Base-by-base conservation (phyloP, 2,113 vertebrate genomes). In the Thomomys bottae region DNA sequence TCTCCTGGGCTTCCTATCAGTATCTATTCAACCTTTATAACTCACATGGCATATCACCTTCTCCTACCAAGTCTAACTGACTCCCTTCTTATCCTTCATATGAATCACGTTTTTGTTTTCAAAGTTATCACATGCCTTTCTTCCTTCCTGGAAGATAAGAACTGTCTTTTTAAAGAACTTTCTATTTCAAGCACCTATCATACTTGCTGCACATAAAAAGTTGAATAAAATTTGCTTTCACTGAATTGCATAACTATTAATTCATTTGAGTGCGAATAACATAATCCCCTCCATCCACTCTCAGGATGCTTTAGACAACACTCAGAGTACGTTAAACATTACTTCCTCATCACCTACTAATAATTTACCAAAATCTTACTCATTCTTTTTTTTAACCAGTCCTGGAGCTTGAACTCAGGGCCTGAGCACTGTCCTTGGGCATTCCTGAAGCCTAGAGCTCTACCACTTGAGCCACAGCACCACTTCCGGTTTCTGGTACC, bases 191-290 rank as follows among this genome's bases (percentile, higher is more conserved):
- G 36, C 32, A 90, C 32, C n/a, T 23, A 11, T 59, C 30, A 71
- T n/a, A 54, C 23, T 71, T 75, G 8, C 28, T 42, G 20, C 30
- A 57, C n/a, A 72, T 6, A 21, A 24, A 10, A 5, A 63, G 8
- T 54, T 75, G 81, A 81, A 12, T 72, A 64, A 72, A 67, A 20
- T 63, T 73, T 54, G 64, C 8, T 40, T 66, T 57, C 70, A 59
- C 12, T 83, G 71, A 84, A 89, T 76, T 79, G 26, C 83, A 76
- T 34, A 68, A 71, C 66, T 32, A 34, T 36, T 87, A 84, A 84
- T 36, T 79, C 42, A 68, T 75, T 73, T 84, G 26, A 85, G 12
- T 34, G n/a, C 77, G 32, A 91, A 2, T 12, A 75, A 75, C 28
- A 26, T 18, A 24, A 2, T 84, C 32, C 26, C 23, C 81, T 67